Percentiles rank a stretch among this genome's conserved stretches.
Conservation (phyloP, 2,888 invertebrate species). For the Creontiades dilutus region DNA sequence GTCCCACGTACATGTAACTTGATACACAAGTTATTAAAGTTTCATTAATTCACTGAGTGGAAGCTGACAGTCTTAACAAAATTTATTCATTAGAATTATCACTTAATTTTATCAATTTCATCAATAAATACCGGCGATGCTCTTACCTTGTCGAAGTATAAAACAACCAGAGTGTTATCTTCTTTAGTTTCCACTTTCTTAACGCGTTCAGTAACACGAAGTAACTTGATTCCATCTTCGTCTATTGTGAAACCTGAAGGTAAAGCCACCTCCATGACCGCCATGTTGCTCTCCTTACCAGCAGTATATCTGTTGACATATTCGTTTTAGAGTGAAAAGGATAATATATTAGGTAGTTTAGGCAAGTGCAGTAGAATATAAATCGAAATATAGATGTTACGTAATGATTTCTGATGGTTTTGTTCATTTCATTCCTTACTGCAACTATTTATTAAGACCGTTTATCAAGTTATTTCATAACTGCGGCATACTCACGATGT, state of each 20-base stretch:
- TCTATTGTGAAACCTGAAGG: conserved; percentile 96
- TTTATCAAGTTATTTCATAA: too few species aligned
- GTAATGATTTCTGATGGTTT: too few species aligned
- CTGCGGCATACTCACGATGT: conserved; percentile 82
- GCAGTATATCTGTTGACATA: conserved; percentile 83
- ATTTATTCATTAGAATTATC: conserved; percentile 76
- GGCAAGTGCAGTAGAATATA: too few species aligned
- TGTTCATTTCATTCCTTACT: too few species aligned
- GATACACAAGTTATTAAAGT: too few species aligned
- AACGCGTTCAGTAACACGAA: conserved; percentile 82
- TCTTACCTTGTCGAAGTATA: conserved; percentile 85
- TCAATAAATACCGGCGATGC: background rate
- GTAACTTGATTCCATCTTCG: conserved; percentile 84
- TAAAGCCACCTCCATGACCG: conserved; percentile 92
- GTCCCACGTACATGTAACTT: too few species aligned
- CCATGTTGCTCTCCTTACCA: conserved; percentile 89
- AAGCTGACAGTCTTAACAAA: background rate
- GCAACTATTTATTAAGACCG: too few species aligned
- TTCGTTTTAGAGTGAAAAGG: too few species aligned
- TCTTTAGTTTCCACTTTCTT: conserved; percentile 86
- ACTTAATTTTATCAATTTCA: conserved; percentile 77
- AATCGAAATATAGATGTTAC: too few species aligned
- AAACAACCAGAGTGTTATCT: conserved; percentile 83
- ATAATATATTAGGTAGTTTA: too few species aligned
- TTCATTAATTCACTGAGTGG: too few species aligned